A percentile compares a stretch with the other conserved stretches of the same genome.
Evolutionary conservation across 2,113 vertebrate species (phyloP).

Genomic region (Rhadina sibilatrix): DNA sequence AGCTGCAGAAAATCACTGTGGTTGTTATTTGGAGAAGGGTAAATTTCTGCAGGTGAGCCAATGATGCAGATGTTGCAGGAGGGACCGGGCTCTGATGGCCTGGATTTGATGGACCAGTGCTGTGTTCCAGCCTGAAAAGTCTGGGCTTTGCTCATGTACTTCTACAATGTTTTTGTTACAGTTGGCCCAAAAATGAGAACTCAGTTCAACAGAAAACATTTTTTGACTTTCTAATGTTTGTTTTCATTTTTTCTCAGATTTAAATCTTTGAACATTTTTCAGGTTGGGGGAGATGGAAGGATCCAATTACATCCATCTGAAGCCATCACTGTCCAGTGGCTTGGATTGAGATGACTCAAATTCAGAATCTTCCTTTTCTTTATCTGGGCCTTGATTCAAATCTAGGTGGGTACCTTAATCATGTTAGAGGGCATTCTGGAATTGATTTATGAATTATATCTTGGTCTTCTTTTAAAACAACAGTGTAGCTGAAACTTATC

Average conservation of each 20-base stretch:
- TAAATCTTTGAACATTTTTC: conserved; percentile 35
- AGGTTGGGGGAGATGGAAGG: background rate
- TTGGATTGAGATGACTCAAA: conserved; percentile 34
- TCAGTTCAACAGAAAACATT: conserved; percentile 37
- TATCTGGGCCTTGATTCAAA: conserved; percentile 16
- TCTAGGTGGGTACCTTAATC: conserved; percentile 15
- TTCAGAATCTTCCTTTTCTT: conserved; percentile 7
- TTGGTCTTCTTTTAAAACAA: conserved; percentile 1
- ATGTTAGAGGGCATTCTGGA: background rate
- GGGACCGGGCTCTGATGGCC: background rate
- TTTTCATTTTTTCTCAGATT: conserved; percentile 60
- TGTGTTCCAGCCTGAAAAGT: conserved; percentile 2
- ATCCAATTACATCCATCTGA: background rate
- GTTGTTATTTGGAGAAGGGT: background rate
- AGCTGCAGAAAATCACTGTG: background rate
- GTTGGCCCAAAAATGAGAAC: conserved; percentile 5
- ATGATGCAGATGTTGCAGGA: background rate
- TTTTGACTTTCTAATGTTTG: conserved; percentile 56
- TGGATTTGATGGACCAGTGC: background rate
- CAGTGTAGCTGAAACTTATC: background rate
- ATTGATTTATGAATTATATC: background rate
- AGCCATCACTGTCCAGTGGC: conserved; percentile 40
- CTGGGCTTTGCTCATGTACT: conserved; percentile 36
- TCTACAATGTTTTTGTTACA: conserved; percentile 37
- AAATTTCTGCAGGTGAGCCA: background rate